phyloP scores from a whole-genome alignment of 37 sponge, comb jelly and placozoan genomes.

The Cladorhizidae sp. region DNA sequence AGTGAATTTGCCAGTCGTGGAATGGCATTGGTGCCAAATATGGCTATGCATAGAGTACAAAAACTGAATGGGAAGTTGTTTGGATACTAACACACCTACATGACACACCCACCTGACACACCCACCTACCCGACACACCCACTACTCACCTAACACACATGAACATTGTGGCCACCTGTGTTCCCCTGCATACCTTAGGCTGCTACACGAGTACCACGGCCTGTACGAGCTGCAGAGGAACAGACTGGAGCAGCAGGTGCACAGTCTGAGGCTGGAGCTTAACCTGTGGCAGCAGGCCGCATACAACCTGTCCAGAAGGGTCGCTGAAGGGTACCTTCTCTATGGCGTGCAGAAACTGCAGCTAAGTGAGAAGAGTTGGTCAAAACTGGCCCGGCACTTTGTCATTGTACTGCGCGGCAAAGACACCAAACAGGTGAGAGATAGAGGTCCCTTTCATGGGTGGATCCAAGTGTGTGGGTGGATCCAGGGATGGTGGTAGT shows the following conservation, averaged over 20 bases:
- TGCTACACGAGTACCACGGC: constrained; percentile 91
- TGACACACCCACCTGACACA: not conserved
- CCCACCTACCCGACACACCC: not conserved
- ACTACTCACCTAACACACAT: not conserved
- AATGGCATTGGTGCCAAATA: too few species aligned
- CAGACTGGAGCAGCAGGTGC: constrained; percentile 77
- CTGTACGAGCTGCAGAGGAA: constrained; percentile 95
- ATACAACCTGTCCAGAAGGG: constrained; percentile 79
- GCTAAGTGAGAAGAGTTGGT: constrained; percentile 89
- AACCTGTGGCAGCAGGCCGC: constrained; percentile 89
- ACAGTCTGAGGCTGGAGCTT: constrained; percentile 69
- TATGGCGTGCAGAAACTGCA: constrained; percentile 76
- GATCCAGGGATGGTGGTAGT: too few species aligned
- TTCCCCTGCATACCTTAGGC: too few species aligned
- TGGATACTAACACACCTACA: too few species aligned
- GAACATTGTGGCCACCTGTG: not conserved
- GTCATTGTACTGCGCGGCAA: constrained; percentile 65
- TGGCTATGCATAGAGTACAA: too few species aligned
- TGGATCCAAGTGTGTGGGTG: too few species aligned
- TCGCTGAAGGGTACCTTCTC: constrained; percentile 43
- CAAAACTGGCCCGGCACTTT: constrained; percentile 85
- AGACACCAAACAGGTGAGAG: constrained; percentile 84
- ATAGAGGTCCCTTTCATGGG: too few species aligned
- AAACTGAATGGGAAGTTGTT: too few species aligned
- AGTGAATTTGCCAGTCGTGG: too few species aligned